These are phyloP conservation scores for Myiagra hebetior DNA, from an alignment of 2,113 vertebrate genomes.

Conservation along the genomic window DNA sequence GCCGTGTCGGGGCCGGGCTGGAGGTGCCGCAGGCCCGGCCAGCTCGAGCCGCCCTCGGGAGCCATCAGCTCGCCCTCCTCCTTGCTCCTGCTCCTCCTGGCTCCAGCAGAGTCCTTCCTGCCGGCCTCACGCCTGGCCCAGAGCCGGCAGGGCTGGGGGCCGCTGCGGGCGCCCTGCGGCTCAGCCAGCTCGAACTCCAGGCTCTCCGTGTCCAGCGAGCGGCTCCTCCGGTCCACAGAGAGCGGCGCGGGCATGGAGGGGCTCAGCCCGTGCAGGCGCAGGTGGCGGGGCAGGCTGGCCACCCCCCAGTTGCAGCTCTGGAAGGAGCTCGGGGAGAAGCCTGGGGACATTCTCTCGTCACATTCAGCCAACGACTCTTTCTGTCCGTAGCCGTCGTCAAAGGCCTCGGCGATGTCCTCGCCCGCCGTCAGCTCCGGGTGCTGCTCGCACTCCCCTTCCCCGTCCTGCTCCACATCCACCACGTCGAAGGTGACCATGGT, in stretches of 20 bases:
- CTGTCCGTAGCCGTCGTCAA: conserved; percentile 85
- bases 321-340: conserved; percentile 74
- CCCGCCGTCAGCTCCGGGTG: conserved; percentile 84
- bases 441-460: conserved; percentile 91
- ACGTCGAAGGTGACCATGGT: conserved; percentile 96
- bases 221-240: conserved; percentile 85
- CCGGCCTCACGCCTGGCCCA: background rate
- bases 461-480: conserved; percentile 92
- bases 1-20: rapidly evolving
- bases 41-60: conserved; percentile 27
- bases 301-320: conserved; percentile 83
- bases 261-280: conserved; percentile 79
- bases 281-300: conserved; percentile 88
- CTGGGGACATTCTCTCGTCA: conserved; percentile 81
- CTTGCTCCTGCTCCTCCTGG: conserved; percentile 47
- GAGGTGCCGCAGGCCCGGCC: conserved; percentile 55
- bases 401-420: conserved; percentile 86
- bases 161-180: conserved; percentile 39
- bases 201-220: conserved; percentile 89
- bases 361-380: conserved; percentile 87
- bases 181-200: conserved; percentile 81
- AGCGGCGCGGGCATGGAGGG: conserved; percentile 78
- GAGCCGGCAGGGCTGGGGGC: conserved; percentile 23
- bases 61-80: conserved; percentile 20
- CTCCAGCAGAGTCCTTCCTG: conserved; percentile 43